Evolutionary conservation across 1,140 invertebrate species (phyloP).

Genomic region (Drosophila asahinai): DNA sequence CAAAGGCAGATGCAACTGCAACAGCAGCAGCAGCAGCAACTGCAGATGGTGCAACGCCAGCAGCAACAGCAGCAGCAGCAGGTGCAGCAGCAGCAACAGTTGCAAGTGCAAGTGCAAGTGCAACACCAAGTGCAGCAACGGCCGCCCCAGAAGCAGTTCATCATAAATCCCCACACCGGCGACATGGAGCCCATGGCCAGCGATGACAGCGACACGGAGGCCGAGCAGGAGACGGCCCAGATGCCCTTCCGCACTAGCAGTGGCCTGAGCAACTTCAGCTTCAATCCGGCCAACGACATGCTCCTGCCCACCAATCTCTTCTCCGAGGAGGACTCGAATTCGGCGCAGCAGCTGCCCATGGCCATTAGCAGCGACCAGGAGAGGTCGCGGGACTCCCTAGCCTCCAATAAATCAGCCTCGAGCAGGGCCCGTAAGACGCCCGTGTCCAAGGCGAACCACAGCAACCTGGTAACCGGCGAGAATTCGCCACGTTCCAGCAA

Average conservation of each 20-base stretch:
- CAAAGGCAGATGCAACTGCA: conserved; percentile 21
- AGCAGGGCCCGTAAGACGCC: conserved; percentile 59
- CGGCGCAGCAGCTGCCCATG: conserved; percentile 67
- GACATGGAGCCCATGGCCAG: conserved; percentile 92
- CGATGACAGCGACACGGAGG: conserved; percentile 87
- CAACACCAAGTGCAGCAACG: conserved; percentile 51
- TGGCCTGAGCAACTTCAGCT: conserved; percentile 71
- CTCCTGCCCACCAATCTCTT: conserved; percentile 87
- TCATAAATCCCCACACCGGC: conserved; percentile 95
- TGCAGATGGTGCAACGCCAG: conserved; percentile 38
- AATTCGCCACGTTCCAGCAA: conserved; percentile 66
- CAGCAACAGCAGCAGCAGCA: conserved; percentile 51
- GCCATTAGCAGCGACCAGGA: conserved; percentile 87
- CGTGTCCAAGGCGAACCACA: conserved; percentile 51
- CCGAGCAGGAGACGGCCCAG: conserved; percentile 75
- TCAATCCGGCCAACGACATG: conserved; percentile 86
- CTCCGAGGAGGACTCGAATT: conserved; percentile 87
- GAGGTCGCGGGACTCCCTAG: conserved; percentile 74
- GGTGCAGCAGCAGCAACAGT: conserved; percentile 31
- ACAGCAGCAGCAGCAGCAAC: conserved; percentile 42
- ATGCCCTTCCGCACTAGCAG: conserved; percentile 59
- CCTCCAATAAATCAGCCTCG: conserved; percentile 82
- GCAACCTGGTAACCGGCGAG: conserved; percentile 34
- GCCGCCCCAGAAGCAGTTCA: conserved; percentile 88
- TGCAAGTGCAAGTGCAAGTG: conserved; percentile 61